Conservation (phyloP, 2,797 vertebrate genomes). For the Rhinophrynus dorsalis region DNA sequence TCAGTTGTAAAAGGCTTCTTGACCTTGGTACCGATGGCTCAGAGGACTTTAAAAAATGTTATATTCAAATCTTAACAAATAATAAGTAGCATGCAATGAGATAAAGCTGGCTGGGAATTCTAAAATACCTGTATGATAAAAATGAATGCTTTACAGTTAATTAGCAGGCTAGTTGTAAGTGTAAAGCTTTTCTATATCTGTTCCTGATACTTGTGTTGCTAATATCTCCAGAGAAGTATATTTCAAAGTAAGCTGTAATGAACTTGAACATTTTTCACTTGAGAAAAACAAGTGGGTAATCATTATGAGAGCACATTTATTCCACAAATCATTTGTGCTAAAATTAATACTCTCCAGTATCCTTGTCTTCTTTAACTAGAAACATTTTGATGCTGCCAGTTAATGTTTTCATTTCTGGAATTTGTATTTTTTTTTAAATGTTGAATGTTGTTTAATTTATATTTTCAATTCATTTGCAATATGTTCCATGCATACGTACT, state of each 20-base stretch:
- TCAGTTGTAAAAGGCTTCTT: no score
- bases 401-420: conserved; percentile 9
- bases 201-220: conserved; percentile 22
- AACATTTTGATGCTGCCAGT: conserved; percentile 26
- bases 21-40: no score
- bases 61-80: no score
- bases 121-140: conserved; percentile 23
- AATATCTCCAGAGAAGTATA: conserved; percentile 38
- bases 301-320: conserved; percentile 23
- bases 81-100: not conserved
- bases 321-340: conserved; percentile 32
- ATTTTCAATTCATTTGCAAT: no score
- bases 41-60: no score
- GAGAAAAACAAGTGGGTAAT: conserved; percentile 46
- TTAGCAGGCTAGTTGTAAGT: conserved; percentile 21
- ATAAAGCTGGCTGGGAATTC: not conserved
- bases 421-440: not conserved
- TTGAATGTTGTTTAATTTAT: not conserved
- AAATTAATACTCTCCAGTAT: conserved; percentile 32
- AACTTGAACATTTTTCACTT: conserved; percentile 43
- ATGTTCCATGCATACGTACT: no score
- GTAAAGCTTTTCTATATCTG: conserved; percentile 23
- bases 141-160: conserved; percentile 25
- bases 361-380: not conserved
- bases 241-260: conserved; percentile 45